Evolutionary conservation across 2,888 invertebrate species (phyloP).

Genomic region (Nesidiocoris tenuis): DNA sequence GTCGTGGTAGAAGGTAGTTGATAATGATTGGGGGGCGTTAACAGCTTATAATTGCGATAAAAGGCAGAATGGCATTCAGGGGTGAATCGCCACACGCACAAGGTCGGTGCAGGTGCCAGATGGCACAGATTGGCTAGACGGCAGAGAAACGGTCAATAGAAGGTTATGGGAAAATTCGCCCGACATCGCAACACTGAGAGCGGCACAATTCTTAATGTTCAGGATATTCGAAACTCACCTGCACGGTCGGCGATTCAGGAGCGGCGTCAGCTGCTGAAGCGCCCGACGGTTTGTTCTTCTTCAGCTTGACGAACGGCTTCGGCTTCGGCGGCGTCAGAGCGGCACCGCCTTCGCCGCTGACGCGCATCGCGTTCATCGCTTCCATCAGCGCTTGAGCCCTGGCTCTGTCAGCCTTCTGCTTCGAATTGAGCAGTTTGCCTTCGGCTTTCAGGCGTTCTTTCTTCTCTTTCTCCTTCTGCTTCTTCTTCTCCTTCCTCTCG

Average conservation of each 20-base stretch:
- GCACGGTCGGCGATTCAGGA: slow-evolving; percentile 9
- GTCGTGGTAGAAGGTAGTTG: too few species aligned
- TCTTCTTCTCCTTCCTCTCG: slow-evolving; percentile 83
- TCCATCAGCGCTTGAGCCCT: slow-evolving; percentile 87
- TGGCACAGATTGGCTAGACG: too few species aligned
- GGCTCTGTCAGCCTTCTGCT: slow-evolving; percentile 88
- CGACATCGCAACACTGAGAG: too few species aligned
- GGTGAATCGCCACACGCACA: too few species aligned
- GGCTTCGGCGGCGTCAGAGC: slow-evolving; percentile 34
- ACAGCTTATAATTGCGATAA: too few species aligned
- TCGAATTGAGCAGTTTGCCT: slow-evolving; percentile 88
- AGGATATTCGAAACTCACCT: too few species aligned
- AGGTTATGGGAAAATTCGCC: too few species aligned
- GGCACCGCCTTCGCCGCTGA: slow-evolving; percentile 20
- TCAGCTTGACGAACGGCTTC: slow-evolving; percentile 40
- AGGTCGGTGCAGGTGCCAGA: too few species aligned
- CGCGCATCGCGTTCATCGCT: slow-evolving; percentile 62
- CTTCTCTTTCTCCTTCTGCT: slow-evolving; percentile 87
- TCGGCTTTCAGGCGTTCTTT: slow-evolving; percentile 93
- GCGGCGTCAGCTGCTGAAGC: not conserved
- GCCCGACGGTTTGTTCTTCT: slow-evolving; percentile 40
- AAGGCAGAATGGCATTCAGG: too few species aligned
- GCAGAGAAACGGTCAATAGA: too few species aligned
- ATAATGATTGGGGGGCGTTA: too few species aligned
- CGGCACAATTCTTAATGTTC: too few species aligned